A percentile compares a stretch with the other conserved stretches of the same genome.
Evolutionary conservation across 1,140 invertebrate genomes (phyloP).

Genomic region (Portunus trituberculatus): DNA sequence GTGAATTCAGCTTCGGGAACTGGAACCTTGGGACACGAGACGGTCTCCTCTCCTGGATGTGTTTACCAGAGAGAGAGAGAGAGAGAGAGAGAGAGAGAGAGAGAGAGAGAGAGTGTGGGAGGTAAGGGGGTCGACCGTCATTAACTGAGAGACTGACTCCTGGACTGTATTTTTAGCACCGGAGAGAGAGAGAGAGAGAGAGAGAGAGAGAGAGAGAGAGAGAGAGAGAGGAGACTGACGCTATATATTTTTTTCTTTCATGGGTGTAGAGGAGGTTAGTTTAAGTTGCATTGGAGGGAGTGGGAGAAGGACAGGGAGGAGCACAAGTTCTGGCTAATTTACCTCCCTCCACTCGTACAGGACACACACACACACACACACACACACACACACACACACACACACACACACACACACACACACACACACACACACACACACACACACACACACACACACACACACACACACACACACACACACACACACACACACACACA

Average conservation of each 20-base stretch:
- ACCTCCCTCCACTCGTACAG: neutral
- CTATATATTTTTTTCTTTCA: neutral
- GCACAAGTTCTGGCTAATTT: neutral
- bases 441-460: slow-evolving; percentile 5
- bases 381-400: too few species aligned
- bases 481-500: neutral
- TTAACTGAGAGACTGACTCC: too few species aligned
- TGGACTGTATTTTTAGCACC: neutral
- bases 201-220: neutral
- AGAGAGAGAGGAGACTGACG: neutral
- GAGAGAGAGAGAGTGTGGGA: neutral
- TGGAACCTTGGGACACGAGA: neutral
- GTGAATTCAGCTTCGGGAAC: neutral
- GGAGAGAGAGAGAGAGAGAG: neutral
- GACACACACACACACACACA: neutral
- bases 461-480: neutral
- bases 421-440: neutral
- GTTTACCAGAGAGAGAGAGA: slow-evolving; percentile 1
- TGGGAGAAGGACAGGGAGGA: neutral
- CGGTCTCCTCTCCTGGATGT: neutral
- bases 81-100: slow-evolving; percentile 20
- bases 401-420: slow-evolving; percentile 2
- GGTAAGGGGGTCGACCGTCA: neutral
- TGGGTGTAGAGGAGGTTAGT: neutral
- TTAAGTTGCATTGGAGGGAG: neutral